Percentiles rank a stretch among this genome's conserved stretches.
Evolutionary conservation across 1,140 invertebrate species (phyloP).

Genomic region (Diorhabda carinulata): DNA sequence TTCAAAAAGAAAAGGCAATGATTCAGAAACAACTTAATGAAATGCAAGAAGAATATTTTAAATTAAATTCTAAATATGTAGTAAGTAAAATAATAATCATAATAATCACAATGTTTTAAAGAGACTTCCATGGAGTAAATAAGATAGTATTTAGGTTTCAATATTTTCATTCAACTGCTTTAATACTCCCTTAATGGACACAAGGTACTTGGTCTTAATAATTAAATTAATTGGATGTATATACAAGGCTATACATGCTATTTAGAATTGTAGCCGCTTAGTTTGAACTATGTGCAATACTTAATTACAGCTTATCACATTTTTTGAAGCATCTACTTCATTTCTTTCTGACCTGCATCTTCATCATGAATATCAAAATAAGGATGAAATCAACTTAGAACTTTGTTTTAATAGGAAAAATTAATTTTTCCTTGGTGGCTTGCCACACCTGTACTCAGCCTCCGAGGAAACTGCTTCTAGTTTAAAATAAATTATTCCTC

Average conservation of each 20-base stretch:
- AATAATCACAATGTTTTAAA: neutral
- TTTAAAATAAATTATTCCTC: too few relatives aligned
- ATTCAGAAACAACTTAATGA: slow-evolving; percentile 3
- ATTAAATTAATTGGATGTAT: neutral
- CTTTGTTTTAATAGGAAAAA: too few relatives aligned
- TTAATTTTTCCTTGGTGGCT: too few relatives aligned
- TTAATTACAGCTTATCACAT: neutral
- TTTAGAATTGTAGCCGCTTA: neutral
- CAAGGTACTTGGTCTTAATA: too few relatives aligned
- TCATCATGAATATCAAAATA: too few relatives aligned
- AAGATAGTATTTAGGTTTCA: neutral
- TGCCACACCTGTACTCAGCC: too few relatives aligned
- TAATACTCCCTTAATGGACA: neutral
- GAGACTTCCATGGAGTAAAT: neutral
- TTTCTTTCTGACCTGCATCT: too few relatives aligned
- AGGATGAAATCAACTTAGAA: too few relatives aligned
- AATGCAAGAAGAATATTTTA: slow-evolving; percentile 14
- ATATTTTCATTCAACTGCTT: neutral
- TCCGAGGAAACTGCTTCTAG: too few relatives aligned
- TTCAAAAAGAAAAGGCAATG: slow-evolving; percentile 12
- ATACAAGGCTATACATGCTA: neutral
- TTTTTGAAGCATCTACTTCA: neutral
- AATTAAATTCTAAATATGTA: slow-evolving; percentile 17
- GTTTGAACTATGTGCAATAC: neutral
- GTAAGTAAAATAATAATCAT: slow-evolving; percentile 7